These are phyloP conservation scores for Neomicropteryx cornuta DNA, from an alignment of 1,140 invertebrate genomes.

Conservation along the genomic window DNA sequence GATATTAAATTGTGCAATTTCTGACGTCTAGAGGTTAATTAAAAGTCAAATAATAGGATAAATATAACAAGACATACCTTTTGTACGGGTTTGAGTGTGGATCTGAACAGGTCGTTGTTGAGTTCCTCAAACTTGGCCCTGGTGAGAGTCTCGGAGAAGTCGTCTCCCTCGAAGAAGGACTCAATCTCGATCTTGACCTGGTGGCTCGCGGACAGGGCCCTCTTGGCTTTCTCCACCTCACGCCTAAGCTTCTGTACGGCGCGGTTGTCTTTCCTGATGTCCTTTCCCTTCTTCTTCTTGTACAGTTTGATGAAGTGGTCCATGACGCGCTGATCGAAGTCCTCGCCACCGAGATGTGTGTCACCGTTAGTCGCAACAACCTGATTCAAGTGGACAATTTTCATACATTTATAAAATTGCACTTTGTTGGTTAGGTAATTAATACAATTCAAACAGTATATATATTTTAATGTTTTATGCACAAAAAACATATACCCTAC, in stretches of 20 bases:
- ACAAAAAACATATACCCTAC: too few species aligned
- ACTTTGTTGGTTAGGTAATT: too few species aligned
- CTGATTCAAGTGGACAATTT: too few species aligned
- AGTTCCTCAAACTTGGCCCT: slow-evolving; percentile 99
- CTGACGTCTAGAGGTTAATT: too few species aligned
- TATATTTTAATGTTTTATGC: too few species aligned
- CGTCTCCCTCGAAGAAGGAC: slow-evolving; percentile 97
- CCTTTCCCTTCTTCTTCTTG: slow-evolving; percentile 99
- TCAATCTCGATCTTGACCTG: slow-evolving; percentile 98
- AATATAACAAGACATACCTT: slow-evolving; percentile 40
- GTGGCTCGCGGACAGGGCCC: slow-evolving; percentile 88
- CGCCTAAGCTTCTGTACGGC: slow-evolving; percentile 93
- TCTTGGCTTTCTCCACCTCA: slow-evolving; percentile 97
- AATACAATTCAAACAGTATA: too few species aligned
- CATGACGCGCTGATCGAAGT: slow-evolving; percentile 98
- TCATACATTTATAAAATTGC: too few species aligned
- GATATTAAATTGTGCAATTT: too few species aligned
- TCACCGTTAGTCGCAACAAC: slow-evolving; percentile 96
- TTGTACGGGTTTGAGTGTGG: slow-evolving; percentile 97
- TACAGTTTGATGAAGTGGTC: slow-evolving; percentile 97
- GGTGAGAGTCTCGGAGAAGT: slow-evolving; percentile 98
- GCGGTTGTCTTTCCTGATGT: slow-evolving; percentile 89
- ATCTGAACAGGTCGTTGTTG: slow-evolving; percentile 98
- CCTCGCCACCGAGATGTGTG: slow-evolving; percentile 96
- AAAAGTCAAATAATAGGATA: too few species aligned